Percentiles rank a stretch among this genome's conserved stretches.
phyloP scores from a whole-genome alignment of 2,888 invertebrate genomes.

The Patella pellucida region DNA sequence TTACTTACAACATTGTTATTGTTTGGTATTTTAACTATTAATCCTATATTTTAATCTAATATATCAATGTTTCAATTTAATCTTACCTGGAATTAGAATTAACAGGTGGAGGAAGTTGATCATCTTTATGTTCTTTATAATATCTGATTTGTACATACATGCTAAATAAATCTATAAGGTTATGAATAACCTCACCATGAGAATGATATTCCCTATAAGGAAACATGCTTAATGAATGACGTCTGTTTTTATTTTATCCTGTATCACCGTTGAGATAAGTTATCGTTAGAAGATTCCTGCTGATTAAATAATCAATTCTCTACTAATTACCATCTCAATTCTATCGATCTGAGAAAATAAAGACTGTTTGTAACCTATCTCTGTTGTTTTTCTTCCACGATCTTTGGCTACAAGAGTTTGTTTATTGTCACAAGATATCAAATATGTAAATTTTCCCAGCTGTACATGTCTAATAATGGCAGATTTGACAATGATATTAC shows the following conservation, averaged over 20 bases:
- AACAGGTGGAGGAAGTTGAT: background rate
- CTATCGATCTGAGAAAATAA: background rate
- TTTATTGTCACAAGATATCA: too few relatives aligned
- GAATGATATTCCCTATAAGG: conserved; percentile 9
- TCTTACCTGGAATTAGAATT: conserved; percentile 5
- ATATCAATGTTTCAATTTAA: background rate
- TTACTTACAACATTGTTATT: too few relatives aligned
- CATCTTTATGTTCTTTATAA: conserved; percentile 20
- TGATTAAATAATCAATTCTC: conserved; percentile 9
- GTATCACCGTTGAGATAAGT: background rate
- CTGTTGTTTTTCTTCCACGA: too few relatives aligned
- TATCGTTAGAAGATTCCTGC: background rate
- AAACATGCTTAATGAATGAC: background rate
- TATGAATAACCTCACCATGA: conserved; percentile 25
- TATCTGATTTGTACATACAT: conserved; percentile 30
- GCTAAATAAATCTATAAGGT: conserved; percentile 23
- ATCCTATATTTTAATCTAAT: too few relatives aligned
- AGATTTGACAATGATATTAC: too few relatives aligned
- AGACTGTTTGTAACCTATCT: too few relatives aligned
- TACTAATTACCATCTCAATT: conserved; percentile 1
- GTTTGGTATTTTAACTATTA: too few relatives aligned
- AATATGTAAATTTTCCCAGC: too few relatives aligned
- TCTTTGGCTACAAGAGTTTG: too few relatives aligned
- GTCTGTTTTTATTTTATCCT: background rate
- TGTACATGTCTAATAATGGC: too few relatives aligned